Base-by-base conservation (phyloP, 2,113 vertebrate genomes). In the Megalops atlanticus region DNA sequence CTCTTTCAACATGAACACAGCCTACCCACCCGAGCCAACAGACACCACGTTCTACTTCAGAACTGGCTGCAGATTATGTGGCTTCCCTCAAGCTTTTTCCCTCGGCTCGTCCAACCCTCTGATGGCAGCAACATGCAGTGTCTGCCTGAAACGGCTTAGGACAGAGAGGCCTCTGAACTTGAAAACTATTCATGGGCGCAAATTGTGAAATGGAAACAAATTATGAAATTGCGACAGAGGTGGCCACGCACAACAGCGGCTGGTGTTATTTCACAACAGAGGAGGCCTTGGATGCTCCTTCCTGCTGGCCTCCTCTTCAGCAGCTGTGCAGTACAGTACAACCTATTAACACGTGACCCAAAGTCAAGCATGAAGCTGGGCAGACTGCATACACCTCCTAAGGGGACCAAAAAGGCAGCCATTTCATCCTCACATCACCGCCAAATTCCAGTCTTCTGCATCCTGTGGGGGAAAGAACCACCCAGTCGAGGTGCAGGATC, bases 381-480 rank as follows among this genome's bases (percentile, higher is more conserved):
- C 40, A 75, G 12, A 5, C 43, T 12, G 7, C 16, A 15, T 24
- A 15, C 4, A 41, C 43, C 40, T 45, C 40, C 7, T 49, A 49
- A 33, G 43, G 52, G 45, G 45, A 27, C 40, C n/a, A 76, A 16
- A n/a, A 2, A 47, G 84, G 80, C 85, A 82, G 76, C 85, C 87
- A 83, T 88, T 90, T 87, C 83, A 90, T 80, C 83, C 81, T 78
- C 81, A 82, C 85, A 89, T 90, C 89, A 87, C 89, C 92, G 86
- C 87, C 80, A 35, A 82, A 80, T 91, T 89, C 88, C 86, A 88
- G 78, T 73, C 80, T 85, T 83, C 81, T 91, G 87, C 88, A 89
- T 91, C 88, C 89, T 91, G 92, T 83, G 91, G 90, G n/a, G n/a
- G n/a, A n/a, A n/a, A n/a, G n/a, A n/a, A n/a, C n/a, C n/a, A n/a